Conservation (phyloP, 2,113 vertebrate genomes). For the Percina caprodes region DNA sequence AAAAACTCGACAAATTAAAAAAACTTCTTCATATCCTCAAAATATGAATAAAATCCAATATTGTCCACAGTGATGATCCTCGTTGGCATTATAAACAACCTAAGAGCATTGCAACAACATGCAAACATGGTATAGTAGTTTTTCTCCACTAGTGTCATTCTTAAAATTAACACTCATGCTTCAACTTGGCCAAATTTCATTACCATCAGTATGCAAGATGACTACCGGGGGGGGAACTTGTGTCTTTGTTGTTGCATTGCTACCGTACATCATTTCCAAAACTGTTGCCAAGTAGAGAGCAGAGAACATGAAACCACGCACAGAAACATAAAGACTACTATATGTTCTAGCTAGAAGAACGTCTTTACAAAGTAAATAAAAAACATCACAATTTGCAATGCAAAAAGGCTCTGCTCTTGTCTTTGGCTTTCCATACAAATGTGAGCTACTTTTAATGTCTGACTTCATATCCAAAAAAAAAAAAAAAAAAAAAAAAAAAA, state of each 20-base stretch:
- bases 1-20: background rate
- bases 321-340: conserved; percentile 18
- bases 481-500: too few relatives aligned
- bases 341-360: conserved; percentile 24
- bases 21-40: background rate
- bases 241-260: background rate
- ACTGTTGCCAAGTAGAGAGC: background rate
- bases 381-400: conserved; percentile 77
- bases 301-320: background rate
- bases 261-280: conserved; percentile 10
- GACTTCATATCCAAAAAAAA: conserved; percentile 62
- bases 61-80: background rate
- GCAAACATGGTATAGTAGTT: background rate
- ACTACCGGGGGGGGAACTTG: conserved; percentile 10
- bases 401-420: conserved; percentile 71
- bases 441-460: conserved; percentile 66
- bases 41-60: background rate
- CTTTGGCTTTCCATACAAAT: conserved; percentile 69
- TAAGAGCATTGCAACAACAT: background rate
- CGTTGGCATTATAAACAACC: background rate
- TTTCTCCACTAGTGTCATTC: conserved; percentile 1
- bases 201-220: conserved; percentile 63
- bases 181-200: conserved; percentile 56
- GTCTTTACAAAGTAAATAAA: conserved; percentile 61
- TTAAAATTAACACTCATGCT: conserved; percentile 42